Conservation (phyloP, 2,113 vertebrate species). For the Laterallus jamaicensis region DNA sequence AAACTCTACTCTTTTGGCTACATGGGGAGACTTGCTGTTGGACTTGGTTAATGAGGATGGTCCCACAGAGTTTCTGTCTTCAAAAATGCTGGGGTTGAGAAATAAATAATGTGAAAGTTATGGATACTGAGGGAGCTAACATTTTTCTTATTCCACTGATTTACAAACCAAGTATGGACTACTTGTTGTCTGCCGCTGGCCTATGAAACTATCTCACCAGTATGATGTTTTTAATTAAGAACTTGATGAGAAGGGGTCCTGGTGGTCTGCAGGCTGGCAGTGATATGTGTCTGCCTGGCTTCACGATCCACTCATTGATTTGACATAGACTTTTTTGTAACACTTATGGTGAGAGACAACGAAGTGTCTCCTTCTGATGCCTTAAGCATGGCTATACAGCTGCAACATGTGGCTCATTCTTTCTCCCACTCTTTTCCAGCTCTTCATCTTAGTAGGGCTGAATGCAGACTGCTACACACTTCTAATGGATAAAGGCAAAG, state of each 20-base stretch:
- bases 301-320: neutral
- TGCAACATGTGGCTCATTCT: neutral
- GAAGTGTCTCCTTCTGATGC: neutral
- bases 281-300: neutral
- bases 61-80: neutral
- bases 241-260: neutral
- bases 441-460: neutral
- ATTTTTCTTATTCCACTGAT: neutral
- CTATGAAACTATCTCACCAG: neutral
- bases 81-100: neutral
- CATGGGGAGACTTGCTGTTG: neutral
- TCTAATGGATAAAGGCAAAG: neutral
- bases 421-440: neutral
- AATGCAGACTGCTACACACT: neutral
- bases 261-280: neutral
- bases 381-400: neutral
- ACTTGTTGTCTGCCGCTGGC: neutral
- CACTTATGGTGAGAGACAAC: neutral
- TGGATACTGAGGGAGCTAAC: neutral
- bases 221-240: neutral
- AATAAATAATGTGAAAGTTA: neutral
- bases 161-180: neutral
- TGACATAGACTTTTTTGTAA: neutral
- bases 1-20: neutral
- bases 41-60: slow-evolving; percentile 1